Conservation (phyloP, 2,113 vertebrate species). For the Brachypodius melanocephalos region DNA sequence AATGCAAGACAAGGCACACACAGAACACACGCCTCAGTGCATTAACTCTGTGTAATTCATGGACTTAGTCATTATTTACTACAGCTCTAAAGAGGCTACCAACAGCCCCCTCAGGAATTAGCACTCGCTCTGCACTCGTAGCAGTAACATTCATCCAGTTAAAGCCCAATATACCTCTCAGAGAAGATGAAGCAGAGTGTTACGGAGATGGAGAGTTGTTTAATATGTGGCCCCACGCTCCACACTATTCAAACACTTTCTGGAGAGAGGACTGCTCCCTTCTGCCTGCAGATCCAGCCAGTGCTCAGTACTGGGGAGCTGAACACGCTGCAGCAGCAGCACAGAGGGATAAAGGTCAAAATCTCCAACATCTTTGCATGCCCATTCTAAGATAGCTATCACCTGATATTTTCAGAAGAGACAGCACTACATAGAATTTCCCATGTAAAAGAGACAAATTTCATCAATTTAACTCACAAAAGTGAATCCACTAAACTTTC, state of each 20-base stretch:
- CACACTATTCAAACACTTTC: neutral
- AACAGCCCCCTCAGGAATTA: constrained; percentile 17
- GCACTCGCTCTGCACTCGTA: neutral
- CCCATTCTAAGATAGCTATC: neutral
- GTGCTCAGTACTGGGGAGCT: neutral
- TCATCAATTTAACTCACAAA: neutral
- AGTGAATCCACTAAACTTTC: neutral
- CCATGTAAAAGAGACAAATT: neutral
- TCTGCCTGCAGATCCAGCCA: neutral
- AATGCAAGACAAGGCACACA: neutral
- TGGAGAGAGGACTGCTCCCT: neutral
- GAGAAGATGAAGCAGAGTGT: neutral
- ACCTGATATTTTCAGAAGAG: neutral
- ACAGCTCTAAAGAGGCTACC: constrained; percentile 24
- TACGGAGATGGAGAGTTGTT: neutral
- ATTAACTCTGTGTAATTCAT: constrained; percentile 17
- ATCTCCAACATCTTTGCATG: neutral
- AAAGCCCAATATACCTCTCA: constrained; percentile 22
- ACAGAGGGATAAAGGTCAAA: neutral
- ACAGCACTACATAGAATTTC: neutral
- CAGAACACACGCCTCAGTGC: neutral
- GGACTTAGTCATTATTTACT: constrained; percentile 40
- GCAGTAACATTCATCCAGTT: neutral
- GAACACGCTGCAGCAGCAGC: neutral
- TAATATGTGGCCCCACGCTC: neutral